These are phyloP conservation scores for Eumacrocentrus americanus DNA, from an alignment of 2,888 invertebrate genomes.

Conservation along the genomic window DNA sequence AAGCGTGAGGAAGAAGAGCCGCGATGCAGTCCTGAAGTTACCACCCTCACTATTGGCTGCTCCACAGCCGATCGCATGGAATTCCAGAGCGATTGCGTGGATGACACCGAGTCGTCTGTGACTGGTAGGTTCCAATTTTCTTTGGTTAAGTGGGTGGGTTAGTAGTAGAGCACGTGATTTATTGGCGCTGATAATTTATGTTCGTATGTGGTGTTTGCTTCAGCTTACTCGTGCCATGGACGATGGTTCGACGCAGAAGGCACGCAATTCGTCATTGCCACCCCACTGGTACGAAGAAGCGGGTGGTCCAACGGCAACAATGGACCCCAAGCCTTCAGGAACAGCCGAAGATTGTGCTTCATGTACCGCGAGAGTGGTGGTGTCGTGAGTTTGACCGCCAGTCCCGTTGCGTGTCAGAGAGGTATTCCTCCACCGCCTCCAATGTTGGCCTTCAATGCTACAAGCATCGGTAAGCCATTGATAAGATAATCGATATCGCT, in stretches of 20 bases:
- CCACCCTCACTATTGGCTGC: slow-evolving; percentile 77
- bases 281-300: slow-evolving; percentile 71
- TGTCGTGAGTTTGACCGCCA: slow-evolving; percentile 58
- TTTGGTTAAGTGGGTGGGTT: too few relatives aligned
- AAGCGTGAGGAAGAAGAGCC: slow-evolving; percentile 47
- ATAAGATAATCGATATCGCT: slow-evolving; percentile 3
- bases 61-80: slow-evolving; percentile 80
- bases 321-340: slow-evolving; percentile 58
- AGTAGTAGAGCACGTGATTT: too few relatives aligned
- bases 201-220: slow-evolving; percentile 36
- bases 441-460: slow-evolving; percentile 73
- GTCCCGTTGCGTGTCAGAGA: slow-evolving; percentile 59
- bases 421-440: slow-evolving; percentile 55
- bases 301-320: slow-evolving; percentile 60
- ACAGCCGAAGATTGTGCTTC: slow-evolving; percentile 74
- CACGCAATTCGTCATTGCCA: slow-evolving; percentile 83
- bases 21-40: slow-evolving; percentile 65
- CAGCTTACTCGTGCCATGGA: slow-evolving; percentile 89
- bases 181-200: neutral
- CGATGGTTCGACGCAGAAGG: slow-evolving; percentile 81
- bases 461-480: slow-evolving; percentile 68
- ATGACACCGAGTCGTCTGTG: slow-evolving; percentile 71
- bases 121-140: slow-evolving; percentile 72
- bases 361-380: slow-evolving; percentile 71
- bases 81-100: slow-evolving; percentile 76